Percentiles rank a stretch among this genome's conserved stretches.
These are phyloP conservation scores for Drosophila bocqueti DNA, from an alignment of 1,140 invertebrate genomes.

Conservation along the genomic window DNA sequence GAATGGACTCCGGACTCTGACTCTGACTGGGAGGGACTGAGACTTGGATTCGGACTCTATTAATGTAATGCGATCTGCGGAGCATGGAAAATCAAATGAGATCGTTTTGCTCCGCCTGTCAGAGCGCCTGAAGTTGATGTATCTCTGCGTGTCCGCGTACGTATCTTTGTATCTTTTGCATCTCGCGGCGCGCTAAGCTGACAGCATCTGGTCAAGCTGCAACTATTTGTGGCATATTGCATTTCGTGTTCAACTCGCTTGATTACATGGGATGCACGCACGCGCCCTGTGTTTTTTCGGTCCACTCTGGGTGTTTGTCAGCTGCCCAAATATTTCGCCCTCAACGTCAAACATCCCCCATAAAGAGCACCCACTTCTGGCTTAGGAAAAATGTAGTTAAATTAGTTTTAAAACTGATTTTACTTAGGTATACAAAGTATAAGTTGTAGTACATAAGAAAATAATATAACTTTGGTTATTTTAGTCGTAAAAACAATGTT, in stretches of 20 bases:
- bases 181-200: constrained; percentile 28
- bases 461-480: fast-evolving
- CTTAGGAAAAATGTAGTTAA: not conserved
- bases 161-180: constrained; percentile 25
- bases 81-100: constrained; percentile 65
- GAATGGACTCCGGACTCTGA: constrained; percentile 42
- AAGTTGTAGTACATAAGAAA: not conserved
- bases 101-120: constrained; percentile 48
- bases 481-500: not conserved
- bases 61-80: constrained; percentile 71
- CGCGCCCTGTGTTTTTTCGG: not conserved
- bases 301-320: constrained; percentile 24
- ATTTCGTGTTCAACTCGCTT: constrained; percentile 43
- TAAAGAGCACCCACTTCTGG: not conserved
- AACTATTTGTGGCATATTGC: constrained; percentile 72
- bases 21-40: not conserved
- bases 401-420: not conserved
- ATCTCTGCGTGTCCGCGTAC: constrained; percentile 29
- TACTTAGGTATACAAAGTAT: too few relatives aligned
- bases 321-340: constrained; percentile 75
- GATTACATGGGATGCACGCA: constrained; percentile 28
- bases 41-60: constrained; percentile 42
- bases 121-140: constrained; percentile 43
- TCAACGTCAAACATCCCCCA: constrained; percentile 45
- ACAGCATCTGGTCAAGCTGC: constrained; percentile 65